Evolutionary conservation across 2,113 vertebrate species (phyloP), one percentile per base, ranked within the genome.

Genomic region (Rhadina sibilatrix): DNA sequence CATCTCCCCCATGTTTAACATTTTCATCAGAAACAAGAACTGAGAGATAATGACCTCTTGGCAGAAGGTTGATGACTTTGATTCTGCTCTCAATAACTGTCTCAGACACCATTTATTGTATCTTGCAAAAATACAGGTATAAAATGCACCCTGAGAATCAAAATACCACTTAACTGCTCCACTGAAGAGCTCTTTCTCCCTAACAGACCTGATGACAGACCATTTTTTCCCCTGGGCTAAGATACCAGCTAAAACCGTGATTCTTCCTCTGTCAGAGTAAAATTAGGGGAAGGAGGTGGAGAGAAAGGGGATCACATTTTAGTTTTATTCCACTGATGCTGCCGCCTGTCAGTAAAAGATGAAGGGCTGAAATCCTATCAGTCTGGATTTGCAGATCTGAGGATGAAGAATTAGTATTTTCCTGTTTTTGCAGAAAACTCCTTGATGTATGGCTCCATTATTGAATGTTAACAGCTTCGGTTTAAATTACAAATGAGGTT

Each of bases 321-420:
- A 83, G 96, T 95, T 96, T 94, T 94, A 96, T 96, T 97, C 92
- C 84, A 96, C 93, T 88, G 92, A 92, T 92, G 96, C 63, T 94
- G 86, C 96, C 71, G 92, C 94, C 93, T 96, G 96, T 96, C 96
- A 95, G 88, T 96, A 94, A 95, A 95, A 96, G 94, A 97, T 96
- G 96, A 97, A 97, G 94, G 60, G 79, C 88, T 93, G 88, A 97
- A 97, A 96, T 97, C 96, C 94, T 96, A 93, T 97, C 96, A 96
- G 92, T 96, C 96, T 97, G 96, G 96, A 97, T 97, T 97, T 97
- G 80, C 93, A 96, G 96, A 96, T 95, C 94, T 93, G 65, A 97
- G 96, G 90, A 86, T 71, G 94, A 96, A 94, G 96, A 97, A 97
- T 96, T 97, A 97, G 94, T 96, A 96, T 96, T 96, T 97, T 96